Evolutionary conservation across 2,888 invertebrate genomes (phyloP), one percentile per base, ranked within the genome.

Genomic region (Drosophila nr. medialis): DNA sequence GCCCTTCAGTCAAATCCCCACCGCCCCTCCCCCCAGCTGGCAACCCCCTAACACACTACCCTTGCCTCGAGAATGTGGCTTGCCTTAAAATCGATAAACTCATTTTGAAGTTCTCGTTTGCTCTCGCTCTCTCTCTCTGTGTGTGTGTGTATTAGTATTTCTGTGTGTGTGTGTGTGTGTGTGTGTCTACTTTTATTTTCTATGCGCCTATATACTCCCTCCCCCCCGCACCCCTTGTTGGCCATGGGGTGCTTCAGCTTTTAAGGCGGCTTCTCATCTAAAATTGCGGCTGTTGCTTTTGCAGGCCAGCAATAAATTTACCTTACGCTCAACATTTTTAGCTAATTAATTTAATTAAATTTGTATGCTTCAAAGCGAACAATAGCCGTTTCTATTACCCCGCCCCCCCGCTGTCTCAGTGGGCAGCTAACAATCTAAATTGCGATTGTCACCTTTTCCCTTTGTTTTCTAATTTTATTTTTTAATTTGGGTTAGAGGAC

Each of bases 31-130:
- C n/a, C 24, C 13, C 42, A n/a, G 2, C 27, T 30, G 24, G 2
- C 42, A 65, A 21, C 10, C 54, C 40, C 65, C 63, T 61, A 58
- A 51, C 62, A 69, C 61, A 59, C 53, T 79, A 68, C 77, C 61
- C 80, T 73, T 85, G 77, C 82, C 80, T 56, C 66, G 72, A 60
- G 27, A 38, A 55, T 54, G 53, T 36, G 36, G 32, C 63, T 64
- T 78, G 87, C 68, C 84, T 77, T 83, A 90, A 89, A 89, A 89
- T 89, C 89, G 89, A 89, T 89, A 89, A 89, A 90, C 90, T 89
- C 90, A 89, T 89, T 89, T 89, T 85, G 86, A 90, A 89, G 86
- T 89, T 88, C 77, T 80, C 51, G 29, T 30, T 59, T 48, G 36
- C 32, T 63, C 29, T 30, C 53, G 40, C 63, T 18, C 45, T 65